Evolutionary conservation across 2,797 vertebrate genomes (phyloP), one percentile per base, ranked within the genome.

Genomic region (Synanceia verrucosa): DNA sequence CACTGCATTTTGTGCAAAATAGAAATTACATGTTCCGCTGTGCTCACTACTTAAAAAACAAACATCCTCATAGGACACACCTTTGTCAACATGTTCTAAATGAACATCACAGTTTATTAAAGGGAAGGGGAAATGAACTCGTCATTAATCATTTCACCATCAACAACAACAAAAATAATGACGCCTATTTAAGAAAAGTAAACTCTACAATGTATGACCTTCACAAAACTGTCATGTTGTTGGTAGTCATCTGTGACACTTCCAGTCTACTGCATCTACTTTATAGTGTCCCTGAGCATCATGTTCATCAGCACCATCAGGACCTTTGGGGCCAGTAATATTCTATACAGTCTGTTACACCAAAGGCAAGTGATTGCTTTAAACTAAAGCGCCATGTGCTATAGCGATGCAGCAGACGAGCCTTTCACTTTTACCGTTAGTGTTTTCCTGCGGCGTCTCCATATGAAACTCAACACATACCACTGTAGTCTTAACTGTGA

Each of bases 281-380:
- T 66, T 37, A 74, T 13, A 18, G 24, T 9, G 11, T 56, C 70
- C 66, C 43, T 12, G 5, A 77, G 70, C 56, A 1, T n/a, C 1
- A 6, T 39, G 50, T 16, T 56, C 59, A 69, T 72, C 50, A 65
- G 29, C 59, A 21, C 52, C 44, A 68, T 73, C 61, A 70, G 61
- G 62, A 67, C 67, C 58, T 56, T 19, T 11, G 21, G 52, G 43
- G 11, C 34, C 2, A 33, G 52, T 18, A 33, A 50, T 48, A 43
- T 50, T 39, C 26, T n/a, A 48, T 9, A 56, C 60, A 57, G 57
- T 34, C 48, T 33, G 61, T 48, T 39, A 5, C 0, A 44, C 76
- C 61, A 6, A 7, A 51, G 76, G 76, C 70, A 1, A 50, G 4
- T 1, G 4, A 39, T 29, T 50, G 24, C 34, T 58, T 56, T 69